These are phyloP conservation scores for Salvelinus sp. DNA, from an alignment of 2,113 vertebrate species.

Conservation along the genomic window DNA sequence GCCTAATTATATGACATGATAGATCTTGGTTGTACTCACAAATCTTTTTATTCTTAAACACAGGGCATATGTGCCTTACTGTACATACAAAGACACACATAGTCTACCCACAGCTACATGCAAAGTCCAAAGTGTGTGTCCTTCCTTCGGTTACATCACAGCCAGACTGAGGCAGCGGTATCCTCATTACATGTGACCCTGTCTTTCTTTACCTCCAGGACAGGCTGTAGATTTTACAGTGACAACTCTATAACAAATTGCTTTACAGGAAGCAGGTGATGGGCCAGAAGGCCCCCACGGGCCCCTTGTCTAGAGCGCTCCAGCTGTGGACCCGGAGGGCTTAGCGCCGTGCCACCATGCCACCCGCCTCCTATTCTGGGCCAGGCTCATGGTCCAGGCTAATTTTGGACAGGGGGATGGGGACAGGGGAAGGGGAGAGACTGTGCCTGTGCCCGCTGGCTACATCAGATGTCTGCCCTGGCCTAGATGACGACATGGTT, in stretches of 20 bases:
- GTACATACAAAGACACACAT: background rate
- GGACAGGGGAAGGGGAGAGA: background rate
- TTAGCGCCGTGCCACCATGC: conserved; percentile 17
- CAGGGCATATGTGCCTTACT: background rate
- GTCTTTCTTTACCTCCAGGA: conserved; percentile 63
- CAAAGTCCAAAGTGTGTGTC: conserved; percentile 31
- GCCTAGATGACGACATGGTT: background rate
- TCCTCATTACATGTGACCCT: conserved; percentile 61
- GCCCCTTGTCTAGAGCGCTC: conserved; percentile 46
- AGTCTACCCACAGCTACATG: background rate
- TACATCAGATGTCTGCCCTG: background rate
- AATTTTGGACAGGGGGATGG: conserved; percentile 50
- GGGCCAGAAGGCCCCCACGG: conserved; percentile 44
- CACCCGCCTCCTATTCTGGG: conserved; percentile 54
- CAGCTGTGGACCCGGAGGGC: conserved; percentile 62
- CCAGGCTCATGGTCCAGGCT: conserved; percentile 54
- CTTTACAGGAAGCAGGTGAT: conserved; percentile 67
- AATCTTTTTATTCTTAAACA: background rate
- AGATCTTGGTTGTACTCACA: background rate
- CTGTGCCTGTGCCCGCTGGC: conserved; percentile 1
- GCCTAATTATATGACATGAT: background rate
- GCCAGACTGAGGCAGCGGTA: conserved; percentile 43
- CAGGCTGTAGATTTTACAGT: conserved; percentile 63
- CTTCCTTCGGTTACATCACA: conserved; percentile 58
- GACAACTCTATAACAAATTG: conserved; percentile 74